A percentile compares a stretch with the other conserved stretches of the same genome.
These are phyloP conservation scores for Penaeus chinensis DNA, from an alignment of 1,140 invertebrate genomes.

Conservation along the genomic window DNA sequence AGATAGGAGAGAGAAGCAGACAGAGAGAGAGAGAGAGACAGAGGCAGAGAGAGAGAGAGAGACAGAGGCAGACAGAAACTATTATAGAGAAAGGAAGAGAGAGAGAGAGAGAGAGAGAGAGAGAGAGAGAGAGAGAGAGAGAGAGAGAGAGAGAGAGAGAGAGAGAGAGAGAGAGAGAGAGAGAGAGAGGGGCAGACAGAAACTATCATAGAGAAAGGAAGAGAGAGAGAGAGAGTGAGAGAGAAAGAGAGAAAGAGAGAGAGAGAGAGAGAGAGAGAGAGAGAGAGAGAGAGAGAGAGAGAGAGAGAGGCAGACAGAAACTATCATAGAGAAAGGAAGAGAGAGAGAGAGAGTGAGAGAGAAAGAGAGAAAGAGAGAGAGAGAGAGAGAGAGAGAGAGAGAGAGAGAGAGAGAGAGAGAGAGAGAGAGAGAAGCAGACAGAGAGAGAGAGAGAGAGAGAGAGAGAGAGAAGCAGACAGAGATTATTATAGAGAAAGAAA, in stretches of 20 bases:
- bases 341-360: not conserved
- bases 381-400: conserved; percentile 7
- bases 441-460: too few relatives aligned
- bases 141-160: not conserved
- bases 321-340: not conserved
- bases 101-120: conserved; percentile 2
- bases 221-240: conserved; percentile 3
- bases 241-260: not conserved
- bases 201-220: not conserved
- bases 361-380: not conserved
- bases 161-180: not conserved
- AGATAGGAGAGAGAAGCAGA: not conserved
- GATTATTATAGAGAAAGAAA: too few relatives aligned
- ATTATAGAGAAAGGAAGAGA: not conserved
- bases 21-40: conserved; percentile 11
- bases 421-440: not conserved
- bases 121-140: conserved; percentile 20
- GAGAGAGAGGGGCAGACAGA: not conserved
- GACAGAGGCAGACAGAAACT: not conserved
- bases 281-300: not conserved
- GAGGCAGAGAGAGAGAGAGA: not conserved
- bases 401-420: not conserved
- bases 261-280: not conserved
- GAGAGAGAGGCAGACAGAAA: not conserved
- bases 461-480: too few relatives aligned